Conservation (phyloP, 1,140 invertebrate genomes). For the Ctenoplectra terminalis region DNA sequence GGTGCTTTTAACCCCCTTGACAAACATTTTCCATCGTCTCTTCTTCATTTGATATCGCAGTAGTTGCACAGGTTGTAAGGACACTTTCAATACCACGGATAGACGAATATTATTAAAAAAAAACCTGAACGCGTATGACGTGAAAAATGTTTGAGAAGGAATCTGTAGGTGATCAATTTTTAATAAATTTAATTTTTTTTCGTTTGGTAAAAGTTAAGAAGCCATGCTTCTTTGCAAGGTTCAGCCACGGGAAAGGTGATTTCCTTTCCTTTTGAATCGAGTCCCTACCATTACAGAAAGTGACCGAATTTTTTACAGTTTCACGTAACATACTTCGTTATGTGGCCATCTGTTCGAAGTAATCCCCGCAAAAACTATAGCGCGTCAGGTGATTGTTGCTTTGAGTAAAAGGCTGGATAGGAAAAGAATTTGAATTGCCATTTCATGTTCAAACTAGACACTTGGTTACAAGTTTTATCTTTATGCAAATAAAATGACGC, state of each 20-base stretch:
- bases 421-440: background rate
- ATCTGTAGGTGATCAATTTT: too few relatives aligned
- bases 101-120: too few relatives aligned
- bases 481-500: background rate
- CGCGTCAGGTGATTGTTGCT: background rate
- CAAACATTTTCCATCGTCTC: too few relatives aligned
- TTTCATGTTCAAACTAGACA: background rate
- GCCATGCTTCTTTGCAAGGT: too few relatives aligned
- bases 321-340: constrained; percentile 55
- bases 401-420: background rate
- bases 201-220: background rate
- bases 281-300: constrained; percentile 39
- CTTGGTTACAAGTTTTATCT: background rate
- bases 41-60: too few relatives aligned
- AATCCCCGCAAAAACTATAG: background rate
- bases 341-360: constrained; percentile 65
- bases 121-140: too few relatives aligned
- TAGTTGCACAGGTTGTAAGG: too few relatives aligned
- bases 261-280: constrained; percentile 8
- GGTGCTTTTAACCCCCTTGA: background rate
- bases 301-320: constrained; percentile 50
- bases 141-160: background rate
- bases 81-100: too few relatives aligned
- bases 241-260: background rate
- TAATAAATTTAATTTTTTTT: background rate